Evolutionary conservation across 2,797 vertebrate species (phyloP).

Genomic region (Anabacerthia variegaticeps): DNA sequence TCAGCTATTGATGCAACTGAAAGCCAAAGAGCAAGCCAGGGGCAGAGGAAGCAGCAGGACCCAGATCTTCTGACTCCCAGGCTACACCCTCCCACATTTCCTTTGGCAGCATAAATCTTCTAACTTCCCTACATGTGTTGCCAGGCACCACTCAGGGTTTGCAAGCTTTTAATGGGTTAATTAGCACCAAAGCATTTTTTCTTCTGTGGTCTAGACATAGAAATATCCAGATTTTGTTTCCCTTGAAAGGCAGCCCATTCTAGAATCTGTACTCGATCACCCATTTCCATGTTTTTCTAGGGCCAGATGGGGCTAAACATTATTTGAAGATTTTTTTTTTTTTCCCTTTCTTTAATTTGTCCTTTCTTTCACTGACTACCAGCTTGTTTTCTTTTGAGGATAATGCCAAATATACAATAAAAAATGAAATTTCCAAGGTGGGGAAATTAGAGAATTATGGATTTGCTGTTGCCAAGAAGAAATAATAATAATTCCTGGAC

Average conservation of each 20-base stretch:
- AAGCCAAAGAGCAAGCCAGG: neutral
- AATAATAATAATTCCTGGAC: slow-evolving; percentile 66
- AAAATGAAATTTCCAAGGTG: slow-evolving; percentile 68
- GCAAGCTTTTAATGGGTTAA: slow-evolving; percentile 78
- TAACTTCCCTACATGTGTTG: slow-evolving; percentile 15
- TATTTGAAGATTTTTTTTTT: slow-evolving; percentile 70
- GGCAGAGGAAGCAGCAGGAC: neutral
- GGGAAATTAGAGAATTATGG: slow-evolving; percentile 70
- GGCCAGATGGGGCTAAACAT: slow-evolving; percentile 80
- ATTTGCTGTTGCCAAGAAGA: slow-evolving; percentile 70
- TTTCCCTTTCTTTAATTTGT: slow-evolving; percentile 55
- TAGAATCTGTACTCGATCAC: slow-evolving; percentile 74
- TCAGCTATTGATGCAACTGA: neutral
- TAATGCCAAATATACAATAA: slow-evolving; percentile 69
- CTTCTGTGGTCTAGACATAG: slow-evolving; percentile 85
- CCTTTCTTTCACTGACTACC: slow-evolving; percentile 72
- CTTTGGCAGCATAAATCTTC: neutral
- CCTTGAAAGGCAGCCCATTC: slow-evolving; percentile 82
- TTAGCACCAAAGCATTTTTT: slow-evolving; percentile 80
- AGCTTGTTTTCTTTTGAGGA: slow-evolving; percentile 73
- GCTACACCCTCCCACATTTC: neutral
- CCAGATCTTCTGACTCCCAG: neutral
- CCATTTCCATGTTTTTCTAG: slow-evolving; percentile 79
- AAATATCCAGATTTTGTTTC: slow-evolving; percentile 85
- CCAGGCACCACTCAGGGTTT: slow-evolving; percentile 17